These are phyloP conservation scores for Drosophila miranda DNA, from an alignment of 1,140 invertebrate genomes.

Conservation along the genomic window DNA sequence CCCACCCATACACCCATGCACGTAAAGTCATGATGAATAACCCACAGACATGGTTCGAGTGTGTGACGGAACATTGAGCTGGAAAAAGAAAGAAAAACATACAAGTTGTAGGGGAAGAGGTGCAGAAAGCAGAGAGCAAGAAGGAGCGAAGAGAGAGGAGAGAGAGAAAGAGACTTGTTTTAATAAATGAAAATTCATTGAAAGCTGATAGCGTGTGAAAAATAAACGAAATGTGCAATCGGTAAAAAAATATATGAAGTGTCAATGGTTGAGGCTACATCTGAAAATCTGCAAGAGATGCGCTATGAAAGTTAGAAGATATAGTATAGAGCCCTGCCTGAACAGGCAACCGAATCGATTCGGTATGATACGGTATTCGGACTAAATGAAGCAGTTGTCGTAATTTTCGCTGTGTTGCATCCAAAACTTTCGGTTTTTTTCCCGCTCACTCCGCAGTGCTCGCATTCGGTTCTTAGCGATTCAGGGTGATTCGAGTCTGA, in stretches of 20 bases:
- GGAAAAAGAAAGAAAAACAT: constrained; percentile 33
- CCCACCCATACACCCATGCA: background rate
- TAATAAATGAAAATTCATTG: constrained; percentile 75
- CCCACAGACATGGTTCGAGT: constrained; percentile 42
- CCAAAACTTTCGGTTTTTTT: no score
- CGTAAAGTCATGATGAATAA: constrained; percentile 53
- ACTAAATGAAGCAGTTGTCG: no score
- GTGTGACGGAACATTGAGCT: constrained; percentile 32
- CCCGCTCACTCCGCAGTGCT: no score
- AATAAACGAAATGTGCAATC: constrained; percentile 70
- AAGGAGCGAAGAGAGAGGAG: constrained; percentile 8
- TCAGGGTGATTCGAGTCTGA: no score
- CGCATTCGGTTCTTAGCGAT: no score
- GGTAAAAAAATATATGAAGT: constrained; percentile 37
- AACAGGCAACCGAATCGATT: no score
- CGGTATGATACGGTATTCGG: no score
- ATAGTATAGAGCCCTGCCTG: no score
- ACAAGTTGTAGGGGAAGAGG: constrained; percentile 5
- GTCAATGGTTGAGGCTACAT: constrained; percentile 32
- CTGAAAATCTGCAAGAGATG: constrained; percentile 17
- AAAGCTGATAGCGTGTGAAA: constrained; percentile 78
- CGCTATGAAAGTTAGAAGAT: background rate
- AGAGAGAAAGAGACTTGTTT: constrained; percentile 29
- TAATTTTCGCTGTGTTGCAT: no score
- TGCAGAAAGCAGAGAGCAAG: constrained; percentile 17